phyloP scores from a whole-genome alignment of 2,888 invertebrate genomes.

The Ichneumoninae sp. region DNA sequence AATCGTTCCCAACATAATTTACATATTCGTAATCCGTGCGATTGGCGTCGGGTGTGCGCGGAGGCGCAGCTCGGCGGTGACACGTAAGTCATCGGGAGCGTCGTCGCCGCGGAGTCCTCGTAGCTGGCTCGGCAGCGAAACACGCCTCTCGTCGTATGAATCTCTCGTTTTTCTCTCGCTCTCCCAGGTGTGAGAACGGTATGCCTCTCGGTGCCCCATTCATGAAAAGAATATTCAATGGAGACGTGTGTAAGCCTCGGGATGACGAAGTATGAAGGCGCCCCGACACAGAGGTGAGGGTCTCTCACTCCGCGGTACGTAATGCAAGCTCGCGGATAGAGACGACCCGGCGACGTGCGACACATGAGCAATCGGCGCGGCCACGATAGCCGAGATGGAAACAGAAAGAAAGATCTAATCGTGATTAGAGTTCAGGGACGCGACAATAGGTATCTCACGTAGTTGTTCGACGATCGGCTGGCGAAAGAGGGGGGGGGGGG shows the following conservation, averaged over 20 bases:
- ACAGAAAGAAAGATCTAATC: conserved; percentile 67
- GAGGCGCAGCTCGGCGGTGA: background rate
- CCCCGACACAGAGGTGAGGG: conserved; percentile 37
- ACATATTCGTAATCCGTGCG: conserved; percentile 47
- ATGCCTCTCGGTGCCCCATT: conserved; percentile 59
- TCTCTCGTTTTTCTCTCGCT: conserved; percentile 16
- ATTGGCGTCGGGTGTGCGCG: conserved; percentile 6
- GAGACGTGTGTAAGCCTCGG: conserved; percentile 69
- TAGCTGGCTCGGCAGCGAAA: conserved; percentile 12
- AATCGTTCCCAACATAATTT: conserved; percentile 25
- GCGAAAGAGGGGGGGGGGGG: background rate
- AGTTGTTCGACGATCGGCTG: conserved; percentile 57
- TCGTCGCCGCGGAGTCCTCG: background rate
- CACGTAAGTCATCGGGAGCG: conserved; percentile 15
- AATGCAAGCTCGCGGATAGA: conserved; percentile 42
- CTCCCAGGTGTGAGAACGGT: conserved; percentile 44
- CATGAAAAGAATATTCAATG: conserved; percentile 82
- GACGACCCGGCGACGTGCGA: conserved; percentile 75
- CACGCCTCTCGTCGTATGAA: conserved; percentile 12
- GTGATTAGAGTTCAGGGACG: conserved; percentile 71
- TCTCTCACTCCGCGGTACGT: conserved; percentile 25
- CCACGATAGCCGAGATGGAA: conserved; percentile 59
- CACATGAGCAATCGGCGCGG: conserved; percentile 79
- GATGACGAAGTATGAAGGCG: background rate
- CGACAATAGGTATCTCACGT: conserved; percentile 69